Conservation (phyloP, 2,888 invertebrate genomes). For the Ennomos erosarius region DNA sequence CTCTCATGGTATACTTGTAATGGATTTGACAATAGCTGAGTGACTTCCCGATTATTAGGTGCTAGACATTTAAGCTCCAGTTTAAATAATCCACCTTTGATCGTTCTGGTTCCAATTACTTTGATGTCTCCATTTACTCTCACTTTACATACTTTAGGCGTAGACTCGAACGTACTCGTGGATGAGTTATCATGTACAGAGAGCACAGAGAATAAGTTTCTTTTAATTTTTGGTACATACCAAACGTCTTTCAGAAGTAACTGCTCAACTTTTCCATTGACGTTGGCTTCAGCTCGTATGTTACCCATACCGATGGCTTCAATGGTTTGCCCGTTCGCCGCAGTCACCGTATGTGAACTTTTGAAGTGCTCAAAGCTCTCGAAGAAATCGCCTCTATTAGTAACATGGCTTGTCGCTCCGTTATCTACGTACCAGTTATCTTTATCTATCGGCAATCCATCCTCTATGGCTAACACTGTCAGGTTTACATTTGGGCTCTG, state of each 20-base stretch:
- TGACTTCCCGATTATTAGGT: constrained; percentile 3
- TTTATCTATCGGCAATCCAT: too few relatives aligned
- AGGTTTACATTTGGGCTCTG: too few relatives aligned
- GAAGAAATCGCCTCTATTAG: too few relatives aligned
- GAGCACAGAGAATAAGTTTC: neutral
- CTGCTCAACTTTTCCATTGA: too few relatives aligned
- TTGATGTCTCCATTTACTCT: neutral
- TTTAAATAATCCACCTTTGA: neutral
- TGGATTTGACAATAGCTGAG: constrained; percentile 4
- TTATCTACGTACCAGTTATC: too few relatives aligned
- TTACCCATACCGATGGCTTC: too few relatives aligned
- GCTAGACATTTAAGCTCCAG: constrained; percentile 6
- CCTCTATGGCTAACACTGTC: too few relatives aligned
- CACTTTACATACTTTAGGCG: neutral
- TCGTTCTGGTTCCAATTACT: constrained; percentile 1
- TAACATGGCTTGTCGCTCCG: too few relatives aligned
- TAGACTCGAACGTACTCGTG: constrained; percentile 1
- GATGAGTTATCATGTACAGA: neutral
- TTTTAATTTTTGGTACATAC: neutral
- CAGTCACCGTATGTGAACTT: too few relatives aligned
- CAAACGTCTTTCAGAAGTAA: neutral
- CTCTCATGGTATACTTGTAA: constrained; percentile 29
- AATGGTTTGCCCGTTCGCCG: too few relatives aligned
- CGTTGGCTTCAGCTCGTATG: too few relatives aligned
- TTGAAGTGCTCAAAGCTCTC: too few relatives aligned